phyloP scores from a whole-genome alignment of 92 coral and sea anemone genomes.

The Pocillopora meandrina region DNA sequence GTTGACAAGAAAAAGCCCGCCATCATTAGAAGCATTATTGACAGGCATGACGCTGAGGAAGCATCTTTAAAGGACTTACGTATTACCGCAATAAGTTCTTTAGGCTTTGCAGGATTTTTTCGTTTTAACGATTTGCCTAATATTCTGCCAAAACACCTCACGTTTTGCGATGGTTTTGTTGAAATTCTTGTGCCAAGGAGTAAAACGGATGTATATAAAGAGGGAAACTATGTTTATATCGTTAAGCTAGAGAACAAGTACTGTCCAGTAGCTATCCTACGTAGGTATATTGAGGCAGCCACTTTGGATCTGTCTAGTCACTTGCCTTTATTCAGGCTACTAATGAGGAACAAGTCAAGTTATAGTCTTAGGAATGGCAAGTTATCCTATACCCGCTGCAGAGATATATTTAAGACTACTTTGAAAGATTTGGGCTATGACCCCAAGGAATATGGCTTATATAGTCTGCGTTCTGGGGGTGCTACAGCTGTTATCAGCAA shows the following conservation, averaged over 20 bases:
- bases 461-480: neutral
- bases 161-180: no score
- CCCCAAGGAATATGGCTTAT: neutral
- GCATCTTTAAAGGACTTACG: neutral
- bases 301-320: neutral
- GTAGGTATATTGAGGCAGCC: neutral
- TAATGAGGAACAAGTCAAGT: neutral
- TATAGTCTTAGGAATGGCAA: neutral
- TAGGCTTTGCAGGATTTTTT: no score
- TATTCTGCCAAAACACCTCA: neutral
- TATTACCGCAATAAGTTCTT: neutral
- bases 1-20: slow-evolving; percentile 33
- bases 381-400: neutral
- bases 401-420: neutral
- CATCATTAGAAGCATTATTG: slow-evolving; percentile 20
- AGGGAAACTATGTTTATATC: no score
- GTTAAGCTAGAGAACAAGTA: no score
- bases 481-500: no score
- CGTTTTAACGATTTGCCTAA: no score
- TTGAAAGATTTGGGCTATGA: neutral
- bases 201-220: no score
- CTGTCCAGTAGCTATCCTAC: neutral
- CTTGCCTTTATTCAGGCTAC: neutral
- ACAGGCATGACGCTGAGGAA: neutral
- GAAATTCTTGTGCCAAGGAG: no score